Evolutionary conservation across 2,113 vertebrate genomes (phyloP), one percentile per base, ranked within the genome.

Genomic region (Chauna torquata): DNA sequence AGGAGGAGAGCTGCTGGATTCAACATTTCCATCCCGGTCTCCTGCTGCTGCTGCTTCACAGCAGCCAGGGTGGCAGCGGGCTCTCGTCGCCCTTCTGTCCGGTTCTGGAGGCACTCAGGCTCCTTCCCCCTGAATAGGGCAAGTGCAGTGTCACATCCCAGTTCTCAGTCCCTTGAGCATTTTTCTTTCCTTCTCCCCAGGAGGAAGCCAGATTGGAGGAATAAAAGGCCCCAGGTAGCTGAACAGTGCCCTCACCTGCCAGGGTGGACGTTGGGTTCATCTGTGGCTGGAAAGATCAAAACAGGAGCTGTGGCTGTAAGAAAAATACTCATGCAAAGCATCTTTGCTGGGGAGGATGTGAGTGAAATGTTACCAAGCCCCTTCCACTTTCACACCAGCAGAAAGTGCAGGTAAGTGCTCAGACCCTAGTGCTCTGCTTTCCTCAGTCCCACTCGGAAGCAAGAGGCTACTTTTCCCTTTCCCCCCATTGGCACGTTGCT

Each of bases 401-500:
- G 49, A n/a, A 78, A 82, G 38, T 4, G 16, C 71, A 94, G 82
- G 61, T 82, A 86, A 0, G 2, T 24, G 27, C 27, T 82, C 47
- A 40, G 42, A 6, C 38, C 12, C 7, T 1, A 28, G 32, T 59
- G 55, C 64, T 86, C 50, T 36, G 68, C 55, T 71, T 27, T 32
- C n/a, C 38, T 49, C 34, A 15, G 17, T 13, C 36, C 83, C 61
- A 44, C 57, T 59, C 61, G 4, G 30, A 68, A 52, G 66, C 9
- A 15, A 74, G 72, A 62, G 16, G 27, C 27, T 55, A 55, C 76
- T 55, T 75, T 57, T 62, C 77, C 52, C 38, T 78, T 81, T 82
- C 1, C 7, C n/a, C 49, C 8, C 10, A 2, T 47, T 2, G 2
- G 40, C 69, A 44, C 0, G 0, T 1, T 59, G 28, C 28, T 52